Evolutionary conservation across 2,113 vertebrate species (phyloP).

Genomic region (Leucopsar rothschildi): DNA sequence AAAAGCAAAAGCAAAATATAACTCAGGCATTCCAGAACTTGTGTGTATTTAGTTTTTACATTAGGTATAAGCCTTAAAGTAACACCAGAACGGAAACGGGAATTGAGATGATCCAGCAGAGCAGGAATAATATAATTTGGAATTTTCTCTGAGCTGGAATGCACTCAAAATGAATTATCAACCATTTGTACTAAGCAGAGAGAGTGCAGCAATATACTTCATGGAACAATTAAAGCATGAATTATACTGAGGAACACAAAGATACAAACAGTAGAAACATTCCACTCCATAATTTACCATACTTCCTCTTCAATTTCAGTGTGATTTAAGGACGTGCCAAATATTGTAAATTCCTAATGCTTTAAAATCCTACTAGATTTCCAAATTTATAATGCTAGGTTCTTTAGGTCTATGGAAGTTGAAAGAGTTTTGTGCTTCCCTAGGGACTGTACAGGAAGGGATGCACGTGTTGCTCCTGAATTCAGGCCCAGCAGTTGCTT

Average conservation of each 20-base stretch:
- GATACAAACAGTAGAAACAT: not conserved
- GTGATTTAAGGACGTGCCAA: not conserved
- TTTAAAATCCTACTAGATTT: not conserved
- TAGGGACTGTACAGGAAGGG: not conserved
- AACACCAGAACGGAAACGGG: not conserved
- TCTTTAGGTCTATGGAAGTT: not conserved
- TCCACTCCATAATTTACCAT: not conserved
- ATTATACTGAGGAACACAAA: not conserved
- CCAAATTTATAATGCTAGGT: not conserved
- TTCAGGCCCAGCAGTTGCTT: accelerated
- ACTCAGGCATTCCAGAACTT: not conserved
- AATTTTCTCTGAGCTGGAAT: not conserved
- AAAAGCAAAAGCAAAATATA: not conserved
- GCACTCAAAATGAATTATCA: not conserved
- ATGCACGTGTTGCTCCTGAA: not conserved
- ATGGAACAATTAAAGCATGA: not conserved
- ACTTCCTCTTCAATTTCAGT: not conserved
- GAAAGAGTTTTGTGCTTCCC: not conserved
- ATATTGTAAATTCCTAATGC: not conserved
- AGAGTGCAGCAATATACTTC: not conserved
- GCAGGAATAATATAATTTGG: not conserved
- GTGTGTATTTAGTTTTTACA: not conserved
- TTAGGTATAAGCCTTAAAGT: not conserved
- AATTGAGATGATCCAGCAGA: not conserved
- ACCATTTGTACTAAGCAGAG: not conserved